These are phyloP conservation scores for Dicyrtomina minuta DNA, from an alignment of 2,888 invertebrate species.

Conservation along the genomic window DNA sequence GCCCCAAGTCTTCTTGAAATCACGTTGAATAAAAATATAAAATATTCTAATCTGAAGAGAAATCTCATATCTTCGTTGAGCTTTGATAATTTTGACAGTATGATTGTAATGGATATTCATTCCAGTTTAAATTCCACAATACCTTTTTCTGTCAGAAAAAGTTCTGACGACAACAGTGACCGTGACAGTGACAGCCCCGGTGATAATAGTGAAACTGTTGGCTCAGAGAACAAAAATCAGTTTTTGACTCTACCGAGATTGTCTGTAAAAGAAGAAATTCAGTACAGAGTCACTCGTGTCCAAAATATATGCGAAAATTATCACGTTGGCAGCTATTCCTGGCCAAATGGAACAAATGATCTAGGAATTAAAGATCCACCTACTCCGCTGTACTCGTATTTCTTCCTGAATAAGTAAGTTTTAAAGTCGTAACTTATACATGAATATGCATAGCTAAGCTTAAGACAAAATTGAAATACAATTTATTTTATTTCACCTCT, in stretches of 20 bases:
- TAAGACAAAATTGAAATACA: not conserved
- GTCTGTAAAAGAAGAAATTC: conserved; percentile 60
- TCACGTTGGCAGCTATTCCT: conserved; percentile 57
- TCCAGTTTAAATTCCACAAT: no score
- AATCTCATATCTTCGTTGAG: not conserved
- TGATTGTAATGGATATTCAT: not conserved
- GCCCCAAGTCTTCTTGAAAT: conserved; percentile 2
- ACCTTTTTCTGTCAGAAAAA: not conserved
- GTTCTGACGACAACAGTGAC: not conserved
- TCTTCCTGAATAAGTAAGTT: conserved; percentile 58
- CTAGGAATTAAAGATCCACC: conserved; percentile 58
- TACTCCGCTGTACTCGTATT: conserved; percentile 59
- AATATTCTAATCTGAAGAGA: not conserved
- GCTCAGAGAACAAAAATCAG: no score
- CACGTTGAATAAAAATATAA: not conserved
- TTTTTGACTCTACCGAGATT: not conserved
- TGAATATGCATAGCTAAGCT: no score
- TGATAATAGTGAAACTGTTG: not conserved
- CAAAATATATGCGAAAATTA: conserved; percentile 57
- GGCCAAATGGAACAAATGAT: conserved; percentile 44
- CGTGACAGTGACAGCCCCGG: not conserved
- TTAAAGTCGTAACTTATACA: no score
- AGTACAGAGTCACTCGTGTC: conserved; percentile 56
- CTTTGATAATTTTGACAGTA: not conserved
- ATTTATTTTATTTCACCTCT: not conserved